These are phyloP conservation scores for Oeneis ivallda DNA, from an alignment of 2,888 invertebrate species.

Conservation along the genomic window DNA sequence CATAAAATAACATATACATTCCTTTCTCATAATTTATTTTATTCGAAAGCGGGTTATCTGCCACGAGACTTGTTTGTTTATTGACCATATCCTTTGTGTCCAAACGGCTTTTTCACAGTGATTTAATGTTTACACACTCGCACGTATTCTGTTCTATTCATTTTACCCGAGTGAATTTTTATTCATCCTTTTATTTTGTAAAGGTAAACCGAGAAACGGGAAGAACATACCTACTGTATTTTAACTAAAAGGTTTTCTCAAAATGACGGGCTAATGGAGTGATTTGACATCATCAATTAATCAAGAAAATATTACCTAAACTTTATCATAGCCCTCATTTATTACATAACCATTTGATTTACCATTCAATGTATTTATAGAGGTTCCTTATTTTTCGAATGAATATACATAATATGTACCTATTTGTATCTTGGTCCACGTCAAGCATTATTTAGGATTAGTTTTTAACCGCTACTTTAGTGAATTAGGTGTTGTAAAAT, in stretches of 20 bases:
- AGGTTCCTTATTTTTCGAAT: not conserved
- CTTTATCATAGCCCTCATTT: not conserved
- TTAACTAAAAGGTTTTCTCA: not conserved
- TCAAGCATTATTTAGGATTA: no score
- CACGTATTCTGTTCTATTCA: constrained; percentile 47
- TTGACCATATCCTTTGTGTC: constrained; percentile 72
- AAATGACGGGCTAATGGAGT: constrained; percentile 9
- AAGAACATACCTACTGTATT: not conserved
- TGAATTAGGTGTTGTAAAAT: no score
- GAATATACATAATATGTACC: no score
- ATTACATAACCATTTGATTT: constrained; percentile 1
- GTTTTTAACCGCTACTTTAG: no score
- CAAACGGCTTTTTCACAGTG: constrained; percentile 65
- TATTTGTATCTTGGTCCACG: no score
- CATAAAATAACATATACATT: constrained; percentile 50
- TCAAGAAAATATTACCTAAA: constrained; percentile 1
- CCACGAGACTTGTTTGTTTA: constrained; percentile 66
- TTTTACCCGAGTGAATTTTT: constrained; percentile 1
- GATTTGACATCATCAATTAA: constrained; percentile 13
- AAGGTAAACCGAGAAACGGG: not conserved
- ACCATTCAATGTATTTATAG: not conserved
- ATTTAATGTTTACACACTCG: constrained; percentile 62
- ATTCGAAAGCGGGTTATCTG: constrained; percentile 57
- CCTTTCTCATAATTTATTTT: constrained; percentile 50
- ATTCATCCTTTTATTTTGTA: not conserved